Evolutionary conservation across 2,888 invertebrate species (phyloP).

Genomic region (Sesia apiformis): DNA sequence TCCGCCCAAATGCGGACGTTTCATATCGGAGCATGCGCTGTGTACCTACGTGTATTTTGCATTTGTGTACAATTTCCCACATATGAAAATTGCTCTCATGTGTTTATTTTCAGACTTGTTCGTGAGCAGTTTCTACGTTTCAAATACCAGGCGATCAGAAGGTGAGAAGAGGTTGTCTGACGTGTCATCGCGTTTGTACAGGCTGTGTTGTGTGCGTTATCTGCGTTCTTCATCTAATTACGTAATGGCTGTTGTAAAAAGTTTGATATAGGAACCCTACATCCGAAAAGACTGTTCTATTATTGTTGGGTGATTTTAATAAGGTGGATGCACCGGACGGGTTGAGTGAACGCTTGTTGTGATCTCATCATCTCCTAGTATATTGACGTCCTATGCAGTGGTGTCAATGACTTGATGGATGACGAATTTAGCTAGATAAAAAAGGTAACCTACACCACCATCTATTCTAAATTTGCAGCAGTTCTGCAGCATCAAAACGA

Average conservation of each 20-base stretch:
- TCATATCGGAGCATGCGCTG: conserved; percentile 31
- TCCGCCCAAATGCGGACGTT: conserved; percentile 24
- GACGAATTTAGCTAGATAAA: conserved; percentile 35
- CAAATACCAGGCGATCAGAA: conserved; percentile 48
- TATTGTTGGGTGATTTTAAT: conserved; percentile 22
- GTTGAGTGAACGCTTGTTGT: conserved; percentile 52
- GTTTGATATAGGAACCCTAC: background rate
- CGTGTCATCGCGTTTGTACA: background rate
- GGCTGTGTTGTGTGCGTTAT: background rate
- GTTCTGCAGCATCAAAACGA: no score
- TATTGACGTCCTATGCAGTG: conserved; percentile 49
- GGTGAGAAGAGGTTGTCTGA: conserved; percentile 1
- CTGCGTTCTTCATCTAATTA: background rate
- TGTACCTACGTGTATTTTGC: conserved; percentile 37
- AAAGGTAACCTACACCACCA: background rate
- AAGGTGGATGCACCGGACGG: conserved; percentile 57
- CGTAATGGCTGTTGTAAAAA: background rate
- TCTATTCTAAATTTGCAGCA: no score
- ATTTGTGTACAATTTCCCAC: conserved; percentile 48
- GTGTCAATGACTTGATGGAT: conserved; percentile 67
- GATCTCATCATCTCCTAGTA: conserved; percentile 60
- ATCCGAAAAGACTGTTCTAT: background rate
- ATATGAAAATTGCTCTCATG: conserved; percentile 43
- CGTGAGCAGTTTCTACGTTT: conserved; percentile 62
- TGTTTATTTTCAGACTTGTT: conserved; percentile 50